Conservation (phyloP, 92 coral and sea anemone genomes). For the Desmophyllum pertusum region DNA sequence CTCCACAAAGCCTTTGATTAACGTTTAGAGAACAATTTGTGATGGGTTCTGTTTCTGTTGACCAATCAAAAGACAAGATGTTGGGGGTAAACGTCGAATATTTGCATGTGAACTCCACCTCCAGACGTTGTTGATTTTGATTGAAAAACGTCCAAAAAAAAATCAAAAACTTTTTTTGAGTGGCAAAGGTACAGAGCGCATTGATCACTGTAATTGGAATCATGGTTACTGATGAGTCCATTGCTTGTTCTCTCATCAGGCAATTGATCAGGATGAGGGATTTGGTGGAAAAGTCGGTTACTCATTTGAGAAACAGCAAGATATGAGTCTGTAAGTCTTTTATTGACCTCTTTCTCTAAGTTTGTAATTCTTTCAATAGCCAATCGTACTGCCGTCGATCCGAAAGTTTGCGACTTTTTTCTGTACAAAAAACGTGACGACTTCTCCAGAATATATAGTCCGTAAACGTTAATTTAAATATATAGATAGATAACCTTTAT, state of each 20-base stretch:
- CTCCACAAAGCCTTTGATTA: too few relatives aligned
- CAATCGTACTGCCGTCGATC: background rate
- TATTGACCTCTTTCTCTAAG: too few relatives aligned
- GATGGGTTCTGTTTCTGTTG: too few relatives aligned
- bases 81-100: too few relatives aligned
- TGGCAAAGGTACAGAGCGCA: background rate
- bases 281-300: background rate
- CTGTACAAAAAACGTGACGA: too few relatives aligned
- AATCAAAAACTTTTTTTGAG: background rate
- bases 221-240: background rate
- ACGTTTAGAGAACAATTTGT: too few relatives aligned
- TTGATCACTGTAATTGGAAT: background rate
- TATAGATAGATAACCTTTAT: too few relatives aligned
- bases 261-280: background rate
- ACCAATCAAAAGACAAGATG: too few relatives aligned
- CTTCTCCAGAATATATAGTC: too few relatives aligned
- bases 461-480: too few relatives aligned
- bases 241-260: slow-evolving; percentile 3
- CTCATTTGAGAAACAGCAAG: background rate
- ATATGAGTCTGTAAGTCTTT: slow-evolving; percentile 3
- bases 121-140: too few relatives aligned
- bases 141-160: background rate
- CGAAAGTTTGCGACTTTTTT: too few relatives aligned
- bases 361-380: background rate
- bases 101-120: background rate